Evolutionary conservation across 2,888 invertebrate species (phyloP), one percentile per base, ranked within the genome.

Genomic region (Netelia fuscicornis): DNA sequence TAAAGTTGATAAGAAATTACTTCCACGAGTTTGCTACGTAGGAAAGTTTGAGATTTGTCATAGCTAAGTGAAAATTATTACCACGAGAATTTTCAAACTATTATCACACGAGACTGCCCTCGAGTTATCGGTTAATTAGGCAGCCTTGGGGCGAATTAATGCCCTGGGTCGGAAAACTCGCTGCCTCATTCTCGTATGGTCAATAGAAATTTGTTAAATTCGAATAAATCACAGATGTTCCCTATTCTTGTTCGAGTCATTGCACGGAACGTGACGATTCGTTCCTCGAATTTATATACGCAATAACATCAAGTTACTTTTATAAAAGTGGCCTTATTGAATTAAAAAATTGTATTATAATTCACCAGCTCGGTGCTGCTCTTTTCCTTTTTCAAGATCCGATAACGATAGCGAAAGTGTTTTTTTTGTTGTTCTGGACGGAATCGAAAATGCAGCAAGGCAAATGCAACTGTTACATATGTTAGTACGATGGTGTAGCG

Each of bases 141-240:
- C 78, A 84, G 91, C 92, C 90, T 86, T 80, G 85, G 90, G 92
- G 90, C 89, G 90, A 89, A 91, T 92, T 88, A 89, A 87, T 84
- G 89, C 91, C 83, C 86, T 91, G 90, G 90, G 89, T 90, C 83
- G 91, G 90, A 91, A 92, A 87, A 88, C 84, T 85, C 52, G 10
- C 13, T 37, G 44, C 62, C 44, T 77, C 62, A 11, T 44, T 52
- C n/a, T 42, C 37, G 10, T 23, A 17, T 60, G 54, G 48, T 62
- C 72, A 54, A 77, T 54, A 64, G 52, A 42, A 62, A 74, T 81
- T 62, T 37, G 67, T 54, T 68, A 67, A 48, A 70, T 54, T 37
- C 37, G 25, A 44, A 62, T 67, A 74, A 75, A 83, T 76, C 58
- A 62, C 85, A 83, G 81, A 86, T 86, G 86, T 70, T 83, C 76